Base-by-base conservation (phyloP, 2,113 vertebrate genomes). In the Marmota flaviventris region DNA sequence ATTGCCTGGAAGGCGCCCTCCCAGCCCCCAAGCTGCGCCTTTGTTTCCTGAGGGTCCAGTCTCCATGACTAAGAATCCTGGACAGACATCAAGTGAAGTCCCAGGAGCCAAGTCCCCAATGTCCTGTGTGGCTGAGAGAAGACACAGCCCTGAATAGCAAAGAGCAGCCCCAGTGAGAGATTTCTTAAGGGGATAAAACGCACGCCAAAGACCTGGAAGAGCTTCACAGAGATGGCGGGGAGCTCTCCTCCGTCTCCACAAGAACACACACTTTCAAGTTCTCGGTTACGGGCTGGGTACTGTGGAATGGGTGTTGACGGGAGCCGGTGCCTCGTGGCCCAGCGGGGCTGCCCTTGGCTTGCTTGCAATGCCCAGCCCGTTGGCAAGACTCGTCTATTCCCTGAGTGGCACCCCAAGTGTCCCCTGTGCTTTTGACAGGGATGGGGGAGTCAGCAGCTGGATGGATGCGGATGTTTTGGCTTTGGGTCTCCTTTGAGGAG, bases 361-460 rank as follows among this genome's bases (percentile, higher is more conserved):
- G 13, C 34, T 10, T 1, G 2, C 0, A 0, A 20, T 1, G 39
- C 45, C 67, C 0, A 63, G 29, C 20, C 29, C 22, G 0, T 0
- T 27, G 91, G 56, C 90, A 87, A 45, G 4, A 1, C 27, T 42
- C 61, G 29, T 27, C 11, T 7, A 0, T 0, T 1, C n/a, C 42
- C 67, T 9, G n/a, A 5, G 2, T 10, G 0, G 24, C 51, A 89
- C 87, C 42, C 69, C 0, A 0, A 5, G 0, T 24, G 18, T 32
- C 65, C 22, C 18, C 6, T 70, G 17, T 3, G 4, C 61, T 89
- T 85, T 45, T 32, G 22, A 58, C 17, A 58, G 7, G 18, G 18
- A 20, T 18, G 18, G 56, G 56, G 32, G 12, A 65, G 87, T 87
- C 77, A 29, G 7, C 0, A 0, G 16, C 0, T 1, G 89, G 91